These are phyloP conservation scores for Thereva nobilitata DNA, from an alignment of 2,888 invertebrate species.

Conservation along the genomic window DNA sequence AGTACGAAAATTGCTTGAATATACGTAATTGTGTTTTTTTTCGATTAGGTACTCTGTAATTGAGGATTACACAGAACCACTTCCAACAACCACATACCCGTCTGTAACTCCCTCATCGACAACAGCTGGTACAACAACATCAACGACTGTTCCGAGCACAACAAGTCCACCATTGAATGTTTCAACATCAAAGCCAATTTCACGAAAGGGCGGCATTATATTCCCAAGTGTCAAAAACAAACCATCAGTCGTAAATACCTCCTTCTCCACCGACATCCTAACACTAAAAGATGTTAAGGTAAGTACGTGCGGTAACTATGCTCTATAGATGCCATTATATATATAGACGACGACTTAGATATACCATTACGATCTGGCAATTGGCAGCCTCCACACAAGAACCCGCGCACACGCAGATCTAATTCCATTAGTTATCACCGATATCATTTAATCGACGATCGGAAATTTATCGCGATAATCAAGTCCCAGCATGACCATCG, in stretches of 20 bases:
- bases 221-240: conserved; percentile 92
- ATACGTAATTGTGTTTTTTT: conserved; percentile 20
- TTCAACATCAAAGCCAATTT: conserved; percentile 56
- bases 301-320: conserved; percentile 53
- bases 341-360: background rate
- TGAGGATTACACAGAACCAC: conserved; percentile 53
- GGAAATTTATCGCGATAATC: conserved; percentile 24
- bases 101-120: conserved; percentile 44
- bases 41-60: conserved; percentile 53
- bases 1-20: conserved; percentile 5
- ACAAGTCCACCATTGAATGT: conserved; percentile 40
- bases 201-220: conserved; percentile 80
- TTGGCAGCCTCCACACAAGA: background rate
- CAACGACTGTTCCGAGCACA: conserved; percentile 38
- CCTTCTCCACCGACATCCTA: conserved; percentile 77
- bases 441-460: background rate
- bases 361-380: background rate
- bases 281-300: conserved; percentile 84
- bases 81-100: conserved; percentile 54
- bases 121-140: conserved; percentile 44
- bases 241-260: conserved; percentile 82
- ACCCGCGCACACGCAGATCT: background rate
- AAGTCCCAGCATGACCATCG: conserved; percentile 29
- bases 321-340: background rate
- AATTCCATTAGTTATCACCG: too few relatives aligned